Percentiles rank a stretch among this genome's conserved stretches.
Evolutionary conservation across 1,140 invertebrate species (phyloP).

Genomic region (Pachyrhynchus sulphureomaculatus): DNA sequence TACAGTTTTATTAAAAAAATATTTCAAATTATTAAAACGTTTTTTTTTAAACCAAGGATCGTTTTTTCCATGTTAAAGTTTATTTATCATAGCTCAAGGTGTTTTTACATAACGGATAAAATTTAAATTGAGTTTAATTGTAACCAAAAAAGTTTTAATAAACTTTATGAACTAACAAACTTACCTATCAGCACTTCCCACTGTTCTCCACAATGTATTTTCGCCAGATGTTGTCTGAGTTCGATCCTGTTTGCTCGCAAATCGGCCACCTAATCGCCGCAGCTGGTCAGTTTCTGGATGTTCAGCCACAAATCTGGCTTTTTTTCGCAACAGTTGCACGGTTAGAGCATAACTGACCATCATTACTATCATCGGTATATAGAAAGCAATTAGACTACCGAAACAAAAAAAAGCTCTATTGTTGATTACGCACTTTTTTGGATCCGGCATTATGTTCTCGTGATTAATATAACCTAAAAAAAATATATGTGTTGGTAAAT

Average conservation of each 20-base stretch:
- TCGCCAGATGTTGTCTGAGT: slow-evolving; percentile 50
- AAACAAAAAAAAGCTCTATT: slow-evolving; percentile 85
- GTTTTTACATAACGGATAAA: too few species aligned
- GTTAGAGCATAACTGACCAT: slow-evolving; percentile 87
- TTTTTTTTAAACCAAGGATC: too few species aligned
- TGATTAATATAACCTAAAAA: slow-evolving; percentile 67
- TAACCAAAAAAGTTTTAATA: too few species aligned
- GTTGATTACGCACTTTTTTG: slow-evolving; percentile 78
- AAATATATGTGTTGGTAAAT: too few species aligned
- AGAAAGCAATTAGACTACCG: slow-evolving; percentile 87
- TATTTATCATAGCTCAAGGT: too few species aligned
- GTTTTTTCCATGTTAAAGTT: too few species aligned
- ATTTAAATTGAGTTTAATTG: too few species aligned
- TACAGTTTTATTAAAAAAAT: too few species aligned
- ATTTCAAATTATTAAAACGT: too few species aligned
- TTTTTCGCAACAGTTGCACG: slow-evolving; percentile 76
- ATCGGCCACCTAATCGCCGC: slow-evolving; percentile 62
- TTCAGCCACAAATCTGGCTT: slow-evolving; percentile 67
- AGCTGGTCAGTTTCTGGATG: slow-evolving; percentile 61
- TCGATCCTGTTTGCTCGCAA: slow-evolving; percentile 57
- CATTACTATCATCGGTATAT: slow-evolving; percentile 92
- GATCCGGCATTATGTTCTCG: slow-evolving; percentile 74
- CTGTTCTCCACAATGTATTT: slow-evolving; percentile 54
- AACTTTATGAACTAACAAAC: neutral
- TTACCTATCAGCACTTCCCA: slow-evolving; percentile 48